These are phyloP conservation scores for Microcaecilia unicolor DNA, from an alignment of 2,797 vertebrate species.

Conservation along the genomic window DNA sequence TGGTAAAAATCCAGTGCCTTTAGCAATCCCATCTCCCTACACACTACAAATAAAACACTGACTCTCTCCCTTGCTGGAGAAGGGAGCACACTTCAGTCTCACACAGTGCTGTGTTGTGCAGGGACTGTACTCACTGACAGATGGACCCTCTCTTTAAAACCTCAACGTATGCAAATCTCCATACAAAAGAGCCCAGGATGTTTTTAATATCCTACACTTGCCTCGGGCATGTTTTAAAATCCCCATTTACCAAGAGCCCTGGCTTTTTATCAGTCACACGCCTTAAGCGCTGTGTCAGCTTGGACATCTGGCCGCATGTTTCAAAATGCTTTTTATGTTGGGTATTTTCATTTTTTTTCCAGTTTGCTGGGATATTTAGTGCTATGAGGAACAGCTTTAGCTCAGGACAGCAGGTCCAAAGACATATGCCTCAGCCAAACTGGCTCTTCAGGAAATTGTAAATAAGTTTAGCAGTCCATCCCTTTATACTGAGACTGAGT, in stretches of 20 bases:
- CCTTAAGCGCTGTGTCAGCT: constrained; percentile 87
- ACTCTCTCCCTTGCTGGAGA: constrained; percentile 29
- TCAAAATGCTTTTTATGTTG: constrained; percentile 58
- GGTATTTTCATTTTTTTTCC: too few relatives aligned
- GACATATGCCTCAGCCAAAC: constrained; percentile 19
- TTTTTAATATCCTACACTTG: constrained; percentile 86
- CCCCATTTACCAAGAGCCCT: constrained; percentile 79
- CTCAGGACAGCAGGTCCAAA: constrained; percentile 20
- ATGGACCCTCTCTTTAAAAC: constrained; percentile 78
- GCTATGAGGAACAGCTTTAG: constrained; percentile 39
- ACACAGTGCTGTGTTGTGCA: constrained; percentile 74
- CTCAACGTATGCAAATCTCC: constrained; percentile 81
- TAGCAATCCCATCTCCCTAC: too few relatives aligned
- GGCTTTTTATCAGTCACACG: constrained; percentile 91
- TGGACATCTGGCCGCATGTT: constrained; percentile 92
- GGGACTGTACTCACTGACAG: constrained; percentile 80
- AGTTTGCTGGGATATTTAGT: constrained; percentile 66
- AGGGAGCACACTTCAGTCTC: constrained; percentile 28
- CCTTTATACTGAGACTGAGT: too few relatives aligned
- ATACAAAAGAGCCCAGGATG: constrained; percentile 88
- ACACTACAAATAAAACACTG: too few relatives aligned
- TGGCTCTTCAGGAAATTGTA: constrained; percentile 12
- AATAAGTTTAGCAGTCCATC: too few relatives aligned
- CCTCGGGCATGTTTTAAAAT: constrained; percentile 90
- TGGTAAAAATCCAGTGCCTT: too few relatives aligned